Evolutionary conservation across 2,113 vertebrate genomes (phyloP).

Genomic region (human): GRCh38 chr20:41659501-41660000

Average conservation of each 20-base stretch:
- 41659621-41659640: neutral
- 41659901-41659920: neutral
- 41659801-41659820: neutral
- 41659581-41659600: neutral
- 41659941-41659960: neutral
- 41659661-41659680: neutral
- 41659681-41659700: neutral
- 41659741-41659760: neutral
- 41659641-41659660: neutral
- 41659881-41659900: neutral
- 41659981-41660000: neutral
- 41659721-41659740: neutral
- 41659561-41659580: neutral
- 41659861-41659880: neutral
- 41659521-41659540: neutral
- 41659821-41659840: neutral
- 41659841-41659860: neutral
- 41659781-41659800: neutral
- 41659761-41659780: neutral
- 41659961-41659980: neutral
- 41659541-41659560: neutral
- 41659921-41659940: neutral
- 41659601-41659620: neutral
- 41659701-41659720: neutral
- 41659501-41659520: neutral